Evolutionary conservation across 2,113 vertebrate species (phyloP).

Genomic region (Pluvialis apricaria): DNA sequence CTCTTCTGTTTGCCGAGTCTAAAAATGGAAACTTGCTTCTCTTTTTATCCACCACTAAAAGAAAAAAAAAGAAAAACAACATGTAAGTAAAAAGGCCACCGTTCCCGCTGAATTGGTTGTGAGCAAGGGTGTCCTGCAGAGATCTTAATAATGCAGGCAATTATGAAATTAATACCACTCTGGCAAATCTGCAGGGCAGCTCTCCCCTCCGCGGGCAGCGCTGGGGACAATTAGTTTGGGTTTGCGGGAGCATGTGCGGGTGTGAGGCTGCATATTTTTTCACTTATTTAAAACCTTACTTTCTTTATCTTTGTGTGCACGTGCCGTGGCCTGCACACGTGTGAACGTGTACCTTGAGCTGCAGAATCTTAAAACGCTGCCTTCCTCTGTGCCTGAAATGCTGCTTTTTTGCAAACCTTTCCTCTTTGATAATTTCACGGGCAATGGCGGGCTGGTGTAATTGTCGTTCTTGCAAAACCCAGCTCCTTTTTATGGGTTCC

Average conservation of each 20-base stretch:
- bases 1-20: not conserved
- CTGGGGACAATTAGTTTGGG: not conserved
- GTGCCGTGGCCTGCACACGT: not conserved
- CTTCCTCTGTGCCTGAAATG: not conserved
- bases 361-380: not conserved
- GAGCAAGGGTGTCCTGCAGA: slow-evolving; percentile 20
- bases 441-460: not conserved
- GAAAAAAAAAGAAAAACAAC: not conserved
- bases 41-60: not conserved
- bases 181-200: not conserved
- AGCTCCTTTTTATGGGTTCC: slow-evolving; percentile 25
- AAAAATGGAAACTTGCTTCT: not conserved
- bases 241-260: not conserved
- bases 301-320: not conserved
- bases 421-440: not conserved
- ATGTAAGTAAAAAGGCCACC: not conserved
- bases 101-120: not conserved
- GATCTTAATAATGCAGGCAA: slow-evolving; percentile 42
- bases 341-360: not conserved
- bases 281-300: not conserved
- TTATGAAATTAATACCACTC: slow-evolving; percentile 50
- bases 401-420: not conserved
- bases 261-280: slow-evolving; percentile 1
- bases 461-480: slow-evolving; percentile 1
- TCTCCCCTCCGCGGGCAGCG: not conserved